Conservation (phyloP, 2,888 invertebrate genomes). For the Euzophera pinguis region DNA sequence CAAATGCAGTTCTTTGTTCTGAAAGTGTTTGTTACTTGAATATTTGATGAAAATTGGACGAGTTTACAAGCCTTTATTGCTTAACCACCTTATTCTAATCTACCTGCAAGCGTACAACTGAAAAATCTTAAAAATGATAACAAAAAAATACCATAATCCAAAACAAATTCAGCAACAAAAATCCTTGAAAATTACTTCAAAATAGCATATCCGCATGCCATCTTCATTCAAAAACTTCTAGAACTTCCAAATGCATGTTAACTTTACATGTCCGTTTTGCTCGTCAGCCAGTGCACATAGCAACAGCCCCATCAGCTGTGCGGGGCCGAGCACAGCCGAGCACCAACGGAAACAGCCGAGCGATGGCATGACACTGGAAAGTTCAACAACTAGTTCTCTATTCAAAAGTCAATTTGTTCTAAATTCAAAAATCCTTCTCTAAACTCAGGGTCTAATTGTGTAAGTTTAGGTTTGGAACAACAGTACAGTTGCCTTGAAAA, state of each 20-base stretch:
- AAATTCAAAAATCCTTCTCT: background rate
- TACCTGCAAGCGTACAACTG: too few relatives aligned
- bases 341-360: conserved; percentile 28
- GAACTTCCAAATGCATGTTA: background rate
- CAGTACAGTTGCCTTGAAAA: too few relatives aligned
- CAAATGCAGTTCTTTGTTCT: conserved; percentile 46
- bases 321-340: conserved; percentile 45
- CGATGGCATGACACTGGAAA: conserved; percentile 20
- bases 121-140: background rate
- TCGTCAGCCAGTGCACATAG: conserved; percentile 58
- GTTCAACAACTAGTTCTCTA: background rate
- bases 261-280: conserved; percentile 40
- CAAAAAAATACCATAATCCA: background rate
- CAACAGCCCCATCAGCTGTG: conserved; percentile 73
- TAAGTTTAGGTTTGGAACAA: too few relatives aligned
- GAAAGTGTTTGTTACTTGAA: background rate
- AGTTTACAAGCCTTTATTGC: background rate
- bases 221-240: background rate
- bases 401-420: conserved; percentile 6
- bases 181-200: background rate
- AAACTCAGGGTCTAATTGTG: too few relatives aligned
- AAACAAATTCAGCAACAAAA: background rate
- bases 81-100: too few relatives aligned
- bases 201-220: background rate
- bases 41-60: background rate